Evolutionary conservation across 2,113 vertebrate genomes (phyloP), one percentile per base, ranked within the genome.

Genomic region (Synodontis membranacea): DNA sequence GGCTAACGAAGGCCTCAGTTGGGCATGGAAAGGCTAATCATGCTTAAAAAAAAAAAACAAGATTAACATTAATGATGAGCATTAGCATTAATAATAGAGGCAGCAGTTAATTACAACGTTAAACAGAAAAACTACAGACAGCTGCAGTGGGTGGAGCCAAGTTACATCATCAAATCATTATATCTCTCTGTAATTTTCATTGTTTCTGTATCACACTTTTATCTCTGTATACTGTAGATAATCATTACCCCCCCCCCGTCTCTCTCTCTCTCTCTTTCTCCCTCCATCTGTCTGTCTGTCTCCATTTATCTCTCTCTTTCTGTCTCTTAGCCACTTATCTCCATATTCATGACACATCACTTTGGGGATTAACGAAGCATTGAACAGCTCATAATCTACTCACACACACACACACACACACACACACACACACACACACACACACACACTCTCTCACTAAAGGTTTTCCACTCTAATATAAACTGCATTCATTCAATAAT

Each of bases 281-380:
- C 54, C 70, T 42, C 4, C 50, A 31, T 56, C 25, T 48, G 17
- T 8, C 31, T 70, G 1, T 70, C 48, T 50, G 7, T 50, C 48
- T 50, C 10, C 12, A 12, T 50, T 12, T 50, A 12, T 50, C 56
- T 58, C 21, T 50, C 44, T 44, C 62, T 75, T 21, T 68, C 54
- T 76, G 31, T 54, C 25, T 52, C 23, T 25, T 5, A 95, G 92
- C 91, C 91, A 70, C 95, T 96, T 96, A 94, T 95, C 94, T 95
- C 94, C 92, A 95, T 96, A 95, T 95, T 96, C 95, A 93, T 95
- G 95, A 96, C 95, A 95, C 92, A 95, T 95, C 95, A 95, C 94
- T 96, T 95, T 94, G 92, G 44, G 91, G 95, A 96, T 96, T 97
- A 96, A 93, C 93, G 94, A 93, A 93, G 94, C 94, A 95, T 96